These are phyloP conservation scores for Pholis gunnellus DNA, from an alignment of 2,113 vertebrate genomes.

Conservation along the genomic window DNA sequence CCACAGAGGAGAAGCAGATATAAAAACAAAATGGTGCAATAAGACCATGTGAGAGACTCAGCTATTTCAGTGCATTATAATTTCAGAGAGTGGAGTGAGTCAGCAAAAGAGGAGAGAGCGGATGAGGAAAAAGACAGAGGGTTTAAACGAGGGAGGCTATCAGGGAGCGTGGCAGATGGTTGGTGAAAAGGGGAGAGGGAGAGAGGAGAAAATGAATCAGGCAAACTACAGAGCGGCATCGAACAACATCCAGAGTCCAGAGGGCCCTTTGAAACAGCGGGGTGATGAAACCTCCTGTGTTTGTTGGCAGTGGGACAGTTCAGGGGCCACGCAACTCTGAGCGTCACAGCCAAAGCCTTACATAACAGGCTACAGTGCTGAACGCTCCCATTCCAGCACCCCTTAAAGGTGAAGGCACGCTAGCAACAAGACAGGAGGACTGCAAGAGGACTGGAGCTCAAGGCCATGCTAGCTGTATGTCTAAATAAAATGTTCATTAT, in stretches of 20 bases:
- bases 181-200: constrained; percentile 31
- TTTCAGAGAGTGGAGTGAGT: constrained; percentile 64
- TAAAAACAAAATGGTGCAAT: constrained; percentile 57
- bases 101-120: constrained; percentile 51
- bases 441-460: not conserved
- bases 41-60: constrained; percentile 19
- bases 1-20: constrained; percentile 12
- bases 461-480: not conserved
- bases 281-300: constrained; percentile 65
- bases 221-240: constrained; percentile 35
- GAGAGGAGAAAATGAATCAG: constrained; percentile 43
- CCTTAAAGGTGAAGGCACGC: constrained; percentile 55
- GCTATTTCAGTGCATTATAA: constrained; percentile 59
- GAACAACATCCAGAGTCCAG: constrained; percentile 62
- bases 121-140: constrained; percentile 32
- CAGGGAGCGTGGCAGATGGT: constrained; percentile 60
- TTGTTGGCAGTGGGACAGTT: constrained; percentile 56
- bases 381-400: constrained; percentile 39
- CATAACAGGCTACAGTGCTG: constrained; percentile 60
- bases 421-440: not conserved
- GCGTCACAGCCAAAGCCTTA: constrained; percentile 64
- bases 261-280: constrained; percentile 53
- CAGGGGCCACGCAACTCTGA: constrained; percentile 50
- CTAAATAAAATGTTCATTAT: not conserved
- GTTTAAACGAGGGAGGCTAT: constrained; percentile 14